Evolutionary conservation across 2,113 vertebrate genomes (phyloP).

Genomic region (Bambusicola thoracicus): DNA sequence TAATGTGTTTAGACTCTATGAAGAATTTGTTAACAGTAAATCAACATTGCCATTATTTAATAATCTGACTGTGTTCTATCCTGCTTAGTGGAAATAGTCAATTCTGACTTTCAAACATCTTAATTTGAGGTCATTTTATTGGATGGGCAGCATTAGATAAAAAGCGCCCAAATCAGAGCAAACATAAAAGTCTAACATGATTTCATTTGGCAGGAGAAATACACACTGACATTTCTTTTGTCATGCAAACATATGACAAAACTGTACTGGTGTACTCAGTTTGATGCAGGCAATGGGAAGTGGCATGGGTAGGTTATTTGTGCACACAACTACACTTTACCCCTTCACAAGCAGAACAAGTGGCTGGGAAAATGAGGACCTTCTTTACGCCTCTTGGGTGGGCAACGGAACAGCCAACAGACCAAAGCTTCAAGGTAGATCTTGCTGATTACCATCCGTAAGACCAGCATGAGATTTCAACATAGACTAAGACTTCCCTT

Average conservation of each 20-base stretch:
- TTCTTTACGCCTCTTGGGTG: neutral
- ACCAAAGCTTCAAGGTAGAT: no score
- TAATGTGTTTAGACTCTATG: neutral
- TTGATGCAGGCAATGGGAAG: fast-evolving
- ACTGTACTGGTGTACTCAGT: neutral
- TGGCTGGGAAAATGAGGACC: neutral
- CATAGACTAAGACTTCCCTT: no score
- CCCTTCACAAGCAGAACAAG: neutral
- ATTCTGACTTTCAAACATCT: slow-evolving; percentile 9
- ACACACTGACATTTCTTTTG: neutral
- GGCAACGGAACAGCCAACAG: neutral
- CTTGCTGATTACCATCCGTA: no score
- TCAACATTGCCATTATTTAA: slow-evolving; percentile 35
- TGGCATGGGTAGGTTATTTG: fast-evolving
- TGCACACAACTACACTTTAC: neutral
- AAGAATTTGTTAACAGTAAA: slow-evolving; percentile 31
- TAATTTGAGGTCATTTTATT: neutral
- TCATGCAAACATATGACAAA: neutral
- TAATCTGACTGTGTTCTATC: neutral
- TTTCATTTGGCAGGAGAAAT: neutral
- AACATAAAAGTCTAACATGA: neutral
- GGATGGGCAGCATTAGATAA: neutral
- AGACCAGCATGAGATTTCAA: no score
- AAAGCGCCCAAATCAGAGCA: neutral
- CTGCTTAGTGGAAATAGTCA: neutral